Evolutionary conservation across 2,888 invertebrate genomes (phyloP), one percentile per base, ranked within the genome.

Genomic region (Limnephilus auricula): DNA sequence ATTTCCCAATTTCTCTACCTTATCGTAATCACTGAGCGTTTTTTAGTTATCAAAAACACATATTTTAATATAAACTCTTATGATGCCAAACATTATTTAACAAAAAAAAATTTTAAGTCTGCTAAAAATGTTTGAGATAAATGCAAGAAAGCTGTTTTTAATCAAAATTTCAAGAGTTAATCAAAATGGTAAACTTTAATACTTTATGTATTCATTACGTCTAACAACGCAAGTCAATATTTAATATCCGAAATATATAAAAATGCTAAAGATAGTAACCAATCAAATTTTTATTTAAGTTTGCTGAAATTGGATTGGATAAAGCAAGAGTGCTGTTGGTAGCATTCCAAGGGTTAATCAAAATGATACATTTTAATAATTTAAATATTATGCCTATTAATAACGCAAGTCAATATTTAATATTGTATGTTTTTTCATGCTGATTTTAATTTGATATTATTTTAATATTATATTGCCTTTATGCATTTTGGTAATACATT

Each of bases 391-490:
- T n/a, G 25, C n/a, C 65, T 65, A 65, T n/a, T 25, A n/a, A 65
- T 79, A 89, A 89, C 45, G 9, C 89, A 50, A 79, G 40, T 45
- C 89, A 89, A 89, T 89, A 89, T 89, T 89, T 89, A 80, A 89
- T 89, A 80, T 45, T 82, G 32, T 45, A 34, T 40, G 40, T 79
- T 80, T 89, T 80, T 89, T 89, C 45, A 89, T 79, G 32, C 45
- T 45, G 45, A 45, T 82, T 89, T 79, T 80, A 32, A 89, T 80
- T 80, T 89, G 79, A 45, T 32, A 79, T 89, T 89, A 89, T 80
- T 89, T 80, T 80, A 89, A 80, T 45, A 45, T 9, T 65, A 65
- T 80, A 89, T 80, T 79, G 40, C n/a, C 79, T 79, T 89, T 37
- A 89, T 82, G 45, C 45, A 80, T 89, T 80, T 80, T 82, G 80